phyloP scores from a whole-genome alignment of 2,888 invertebrate genomes.

The Drosophila parthenogenetica region DNA sequence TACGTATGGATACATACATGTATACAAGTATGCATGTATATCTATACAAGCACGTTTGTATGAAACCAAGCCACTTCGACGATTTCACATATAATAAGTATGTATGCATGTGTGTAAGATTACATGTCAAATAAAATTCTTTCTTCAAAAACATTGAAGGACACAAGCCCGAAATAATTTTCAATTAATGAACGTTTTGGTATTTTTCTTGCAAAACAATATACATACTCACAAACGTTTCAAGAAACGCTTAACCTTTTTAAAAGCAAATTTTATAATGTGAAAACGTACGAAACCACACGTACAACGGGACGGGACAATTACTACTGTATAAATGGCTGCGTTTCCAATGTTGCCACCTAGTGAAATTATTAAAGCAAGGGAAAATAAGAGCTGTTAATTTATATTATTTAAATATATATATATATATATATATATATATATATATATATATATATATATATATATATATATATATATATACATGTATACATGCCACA shows the following conservation, averaged over 20 bases:
- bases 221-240: conserved; percentile 2
- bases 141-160: conserved; percentile 3
- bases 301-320: conserved; percentile 61
- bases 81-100: conserved; percentile 53
- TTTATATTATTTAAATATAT: background rate
- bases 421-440: too few species aligned
- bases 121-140: conserved; percentile 29
- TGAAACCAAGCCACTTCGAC: conserved; percentile 61
- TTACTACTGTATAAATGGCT: conserved; percentile 62
- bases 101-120: conserved; percentile 22
- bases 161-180: background rate
- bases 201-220: background rate
- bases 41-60: conserved; percentile 33
- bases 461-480: too few species aligned
- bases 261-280: conserved; percentile 27
- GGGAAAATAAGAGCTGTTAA: background rate
- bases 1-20: conserved; percentile 29
- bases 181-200: background rate
- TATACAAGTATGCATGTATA: conserved; percentile 3
- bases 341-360: conserved; percentile 60
- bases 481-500: too few species aligned
- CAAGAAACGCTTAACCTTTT: background rate
- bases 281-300: conserved; percentile 52
- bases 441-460: too few species aligned
- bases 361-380: background rate